Percentiles rank a stretch among this genome's conserved stretches.
Conservation (phyloP, 2,888 invertebrate species). For the Leptinotarsa peninsularis region DNA sequence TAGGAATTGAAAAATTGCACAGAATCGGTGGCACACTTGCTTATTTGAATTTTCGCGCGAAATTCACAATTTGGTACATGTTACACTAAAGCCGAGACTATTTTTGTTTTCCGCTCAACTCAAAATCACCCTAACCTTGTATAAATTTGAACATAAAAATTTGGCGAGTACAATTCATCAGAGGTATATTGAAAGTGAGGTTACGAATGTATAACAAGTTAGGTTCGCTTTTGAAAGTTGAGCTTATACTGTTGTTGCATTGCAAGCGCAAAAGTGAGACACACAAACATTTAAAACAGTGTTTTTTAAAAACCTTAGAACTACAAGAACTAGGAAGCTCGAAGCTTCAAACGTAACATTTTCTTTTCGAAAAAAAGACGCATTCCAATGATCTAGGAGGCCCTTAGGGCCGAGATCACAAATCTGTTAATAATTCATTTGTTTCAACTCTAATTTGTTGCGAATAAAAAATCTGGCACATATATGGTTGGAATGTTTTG, state of each 20-base stretch:
- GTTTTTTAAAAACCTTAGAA: constrained; percentile 64
- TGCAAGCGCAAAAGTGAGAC: constrained; percentile 66
- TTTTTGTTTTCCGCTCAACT: constrained; percentile 43
- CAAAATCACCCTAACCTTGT: constrained; percentile 41
- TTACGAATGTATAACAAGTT: constrained; percentile 40
- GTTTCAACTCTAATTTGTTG: constrained; percentile 62
- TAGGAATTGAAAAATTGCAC: constrained; percentile 62
- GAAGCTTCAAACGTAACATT: constrained; percentile 50
- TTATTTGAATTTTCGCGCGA: constrained; percentile 37
- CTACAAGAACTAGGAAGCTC: constrained; percentile 59
- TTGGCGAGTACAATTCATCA: constrained; percentile 45
- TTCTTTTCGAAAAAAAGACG: constrained; percentile 52
- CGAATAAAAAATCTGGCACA: constrained; percentile 74
- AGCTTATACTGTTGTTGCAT: constrained; percentile 54
- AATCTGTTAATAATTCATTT: constrained; percentile 55
- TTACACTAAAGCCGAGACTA: constrained; percentile 53
- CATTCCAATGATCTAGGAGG: constrained; percentile 52
- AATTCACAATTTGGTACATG: constrained; percentile 46
- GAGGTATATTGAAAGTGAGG: constrained; percentile 48
- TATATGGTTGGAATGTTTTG: constrained; percentile 74
- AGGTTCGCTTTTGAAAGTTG: constrained; percentile 43
- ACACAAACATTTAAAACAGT: constrained; percentile 68
- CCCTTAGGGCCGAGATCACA: constrained; percentile 52
- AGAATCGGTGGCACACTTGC: constrained; percentile 63
- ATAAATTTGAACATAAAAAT: constrained; percentile 45